Evolutionary conservation across 2,797 vertebrate species (phyloP), one percentile per base, ranked within the genome.

Genomic region (Picus viridis): DNA sequence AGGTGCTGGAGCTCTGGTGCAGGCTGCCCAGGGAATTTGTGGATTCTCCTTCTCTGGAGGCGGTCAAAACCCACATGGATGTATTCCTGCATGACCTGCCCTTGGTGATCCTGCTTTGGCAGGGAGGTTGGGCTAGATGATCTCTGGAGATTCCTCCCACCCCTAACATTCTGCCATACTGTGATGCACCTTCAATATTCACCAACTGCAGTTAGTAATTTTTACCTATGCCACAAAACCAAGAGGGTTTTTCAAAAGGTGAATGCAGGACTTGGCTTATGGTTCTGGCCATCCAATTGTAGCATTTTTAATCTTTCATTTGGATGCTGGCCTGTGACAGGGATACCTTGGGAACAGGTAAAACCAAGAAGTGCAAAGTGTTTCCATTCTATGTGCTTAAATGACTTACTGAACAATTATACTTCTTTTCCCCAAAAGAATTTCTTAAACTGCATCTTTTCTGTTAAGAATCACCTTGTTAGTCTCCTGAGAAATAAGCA

Each of bases 191-290:
- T 59, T 54, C 43, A 20, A 0, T 15, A 24, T 69, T 51, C 30
- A 9, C 49, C 54, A 4, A 5, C 4, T 69, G 29, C 6, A 10
- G 18, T 59, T 58, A 26, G 16, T 12, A 3, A 2, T 36, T 82
- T 86, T n/a, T 49, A 51, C 20, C 61, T 29, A 5, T 26, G 65
- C 41, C 63, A 30, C 32, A 63, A 61, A 92, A 72, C 23, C 54
- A 41, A 16, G 6, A 10, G 15, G 10, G 6, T 24, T 27, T 47
- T 26, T 49, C 47, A 13, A 72, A 57, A 16, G 1, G 0, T 3
- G 1, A 26, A 11, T 32, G 8, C n/a, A 24, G 16, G 47, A 19
- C 14, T 83, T 62, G 63, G 9, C 63, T n/a, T 13, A 0, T 0
- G 0, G 14, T 71, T 71, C 2, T 3, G 9, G 56, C 80, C 53